Conservation (phyloP, 2,113 vertebrate species). For the Antennarius striatus region DNA sequence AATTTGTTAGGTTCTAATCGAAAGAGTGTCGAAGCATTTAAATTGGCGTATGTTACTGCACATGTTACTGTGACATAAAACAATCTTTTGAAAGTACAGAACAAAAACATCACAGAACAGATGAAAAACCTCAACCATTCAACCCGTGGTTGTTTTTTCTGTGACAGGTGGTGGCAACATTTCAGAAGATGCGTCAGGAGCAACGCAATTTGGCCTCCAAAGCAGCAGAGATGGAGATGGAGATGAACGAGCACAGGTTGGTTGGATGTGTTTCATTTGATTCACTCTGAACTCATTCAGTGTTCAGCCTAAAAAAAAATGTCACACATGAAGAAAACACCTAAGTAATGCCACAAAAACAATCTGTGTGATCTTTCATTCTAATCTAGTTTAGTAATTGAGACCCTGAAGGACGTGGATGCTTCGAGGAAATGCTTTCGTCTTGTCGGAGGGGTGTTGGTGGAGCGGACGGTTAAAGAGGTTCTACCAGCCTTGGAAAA, state of each 20-base stretch:
- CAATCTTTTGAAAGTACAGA: no score
- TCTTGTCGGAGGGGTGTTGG: constrained; percentile 89
- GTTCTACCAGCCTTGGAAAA: constrained; percentile 89
- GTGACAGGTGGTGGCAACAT: constrained; percentile 87
- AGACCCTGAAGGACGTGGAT: constrained; percentile 90
- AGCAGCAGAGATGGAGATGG: constrained; percentile 90
- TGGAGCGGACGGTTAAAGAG: constrained; percentile 92
- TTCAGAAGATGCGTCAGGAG: constrained; percentile 91
- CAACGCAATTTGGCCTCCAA: constrained; percentile 90
- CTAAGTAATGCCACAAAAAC: background rate
- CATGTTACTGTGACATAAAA: no score
- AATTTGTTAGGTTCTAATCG: no score
- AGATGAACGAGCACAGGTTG: constrained; percentile 91
- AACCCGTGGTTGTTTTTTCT: background rate
- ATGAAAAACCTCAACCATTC: no score
- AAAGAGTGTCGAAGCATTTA: no score
- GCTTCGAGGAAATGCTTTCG: constrained; percentile 88
- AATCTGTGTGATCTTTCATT: background rate
- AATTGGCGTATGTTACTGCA: no score
- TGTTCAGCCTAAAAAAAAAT: background rate
- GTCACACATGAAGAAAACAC: background rate
- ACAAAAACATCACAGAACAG: no score
- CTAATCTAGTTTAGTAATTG: constrained; percentile 86
- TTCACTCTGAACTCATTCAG: background rate
- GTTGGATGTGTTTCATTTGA: background rate